These are phyloP conservation scores for Theocolax elegans DNA, from an alignment of 1,140 invertebrate species.

Conservation along the genomic window DNA sequence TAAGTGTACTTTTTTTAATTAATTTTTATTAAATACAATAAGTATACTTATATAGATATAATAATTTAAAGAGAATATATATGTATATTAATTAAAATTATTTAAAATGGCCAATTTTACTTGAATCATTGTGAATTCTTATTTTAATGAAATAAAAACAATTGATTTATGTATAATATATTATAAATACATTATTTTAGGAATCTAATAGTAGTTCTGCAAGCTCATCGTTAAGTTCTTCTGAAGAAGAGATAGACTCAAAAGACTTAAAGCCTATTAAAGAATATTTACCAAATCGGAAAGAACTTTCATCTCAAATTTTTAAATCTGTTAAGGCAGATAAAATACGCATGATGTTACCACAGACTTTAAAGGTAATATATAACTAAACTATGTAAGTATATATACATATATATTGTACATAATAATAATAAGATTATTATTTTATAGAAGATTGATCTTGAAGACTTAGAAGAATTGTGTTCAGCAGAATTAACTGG, in stretches of 20 bases:
- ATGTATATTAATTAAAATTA: background rate
- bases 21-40: too few relatives aligned
- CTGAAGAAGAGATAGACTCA: conserved; percentile 59
- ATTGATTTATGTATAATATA: background rate
- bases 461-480: conserved; percentile 60
- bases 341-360: conserved; percentile 66
- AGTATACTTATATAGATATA: too few relatives aligned
- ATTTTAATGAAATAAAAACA: background rate
- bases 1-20: too few relatives aligned
- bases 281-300: conserved; percentile 60
- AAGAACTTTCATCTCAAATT: conserved; percentile 59
- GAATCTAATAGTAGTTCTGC: conserved; percentile 45
- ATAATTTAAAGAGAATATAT: too few relatives aligned
- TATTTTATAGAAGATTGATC: conserved; percentile 57
- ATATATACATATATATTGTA: background rate
- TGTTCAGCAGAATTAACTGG: conserved; percentile 64
- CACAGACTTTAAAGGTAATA: conserved; percentile 60
- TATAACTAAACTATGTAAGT: background rate
- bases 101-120: background rate
- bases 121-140: conserved; percentile 1
- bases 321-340: conserved; percentile 64
- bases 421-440: background rate
- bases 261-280: conserved; percentile 64
- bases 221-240: conserved; percentile 49
- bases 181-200: conserved; percentile 33